These are phyloP conservation scores for Pachyuromys duprasi DNA, from an alignment of 2,797 vertebrate species.

Conservation along the genomic window DNA sequence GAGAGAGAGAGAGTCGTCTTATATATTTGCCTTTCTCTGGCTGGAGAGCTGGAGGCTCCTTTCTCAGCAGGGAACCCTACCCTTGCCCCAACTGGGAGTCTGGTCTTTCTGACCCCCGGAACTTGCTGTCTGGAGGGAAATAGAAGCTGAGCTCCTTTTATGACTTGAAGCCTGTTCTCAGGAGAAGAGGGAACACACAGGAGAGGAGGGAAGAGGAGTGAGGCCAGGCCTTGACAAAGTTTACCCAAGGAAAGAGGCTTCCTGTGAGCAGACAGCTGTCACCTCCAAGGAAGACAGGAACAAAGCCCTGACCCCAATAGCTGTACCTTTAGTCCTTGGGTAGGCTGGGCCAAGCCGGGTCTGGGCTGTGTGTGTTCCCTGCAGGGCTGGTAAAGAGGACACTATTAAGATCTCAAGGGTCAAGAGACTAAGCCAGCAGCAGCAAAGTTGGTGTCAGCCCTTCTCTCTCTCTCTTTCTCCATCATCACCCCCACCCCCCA, in stretches of 20 bases:
- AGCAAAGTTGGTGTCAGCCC: constrained; percentile 88
- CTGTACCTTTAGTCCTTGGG: neutral
- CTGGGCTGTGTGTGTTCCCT: neutral
- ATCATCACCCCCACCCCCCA: neutral
- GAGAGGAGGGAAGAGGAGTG: neutral
- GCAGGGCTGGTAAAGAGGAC: constrained; percentile 85
- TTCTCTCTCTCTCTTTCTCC: constrained; percentile 61
- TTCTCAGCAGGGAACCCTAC: neutral
- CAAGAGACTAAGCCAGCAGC: constrained; percentile 80
- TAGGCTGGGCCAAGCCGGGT: neutral
- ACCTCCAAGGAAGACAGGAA: constrained; percentile 85
- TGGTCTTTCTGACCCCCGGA: neutral
- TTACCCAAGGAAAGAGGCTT: neutral
- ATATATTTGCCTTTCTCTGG: neutral
- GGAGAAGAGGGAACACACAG: neutral
- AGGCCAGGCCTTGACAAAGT: neutral
- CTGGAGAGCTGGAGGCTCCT: neutral
- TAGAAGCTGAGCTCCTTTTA: neutral
- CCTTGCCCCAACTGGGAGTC: neutral
- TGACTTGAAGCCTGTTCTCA: neutral
- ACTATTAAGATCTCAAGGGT: constrained; percentile 48
- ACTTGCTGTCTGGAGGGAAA: neutral
- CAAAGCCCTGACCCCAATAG: neutral
- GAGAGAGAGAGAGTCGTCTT: neutral
- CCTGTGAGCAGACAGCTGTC: neutral